Percentiles rank a stretch among this genome's conserved stretches.
Conservation (phyloP, 2,113 vertebrate genomes). For the Siniperca chuatsi region DNA sequence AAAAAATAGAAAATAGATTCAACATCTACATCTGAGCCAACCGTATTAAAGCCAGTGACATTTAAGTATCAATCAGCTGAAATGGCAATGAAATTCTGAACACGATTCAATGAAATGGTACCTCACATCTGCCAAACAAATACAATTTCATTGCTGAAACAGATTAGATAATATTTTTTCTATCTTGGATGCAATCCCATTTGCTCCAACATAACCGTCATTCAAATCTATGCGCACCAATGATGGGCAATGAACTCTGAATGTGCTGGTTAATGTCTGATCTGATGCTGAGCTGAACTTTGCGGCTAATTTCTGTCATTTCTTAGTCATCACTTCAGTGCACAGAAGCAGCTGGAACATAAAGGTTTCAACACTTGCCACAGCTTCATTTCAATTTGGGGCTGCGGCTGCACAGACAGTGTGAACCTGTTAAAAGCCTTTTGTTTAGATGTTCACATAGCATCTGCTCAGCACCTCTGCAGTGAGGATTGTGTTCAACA, state of each 20-base stretch:
- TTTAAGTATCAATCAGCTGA: constrained; percentile 60
- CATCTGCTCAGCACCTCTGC: constrained; percentile 71
- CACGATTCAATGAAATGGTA: constrained; percentile 29
- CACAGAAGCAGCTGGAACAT: constrained; percentile 37
- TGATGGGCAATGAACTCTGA: constrained; percentile 51
- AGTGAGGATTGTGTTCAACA: constrained; percentile 48
- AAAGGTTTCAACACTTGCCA: constrained; percentile 59
- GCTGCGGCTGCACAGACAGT: constrained; percentile 37
- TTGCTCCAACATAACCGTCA: constrained; percentile 21
- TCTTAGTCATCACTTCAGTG: constrained; percentile 36
- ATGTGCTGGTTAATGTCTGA: constrained; percentile 39
- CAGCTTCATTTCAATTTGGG: constrained; percentile 45
- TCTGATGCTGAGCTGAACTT: constrained; percentile 36
- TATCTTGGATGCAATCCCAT: constrained; percentile 41
- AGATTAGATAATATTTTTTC: constrained; percentile 50
- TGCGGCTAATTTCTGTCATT: constrained; percentile 39
- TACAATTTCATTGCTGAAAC: constrained; percentile 41
- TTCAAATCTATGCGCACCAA: constrained; percentile 8
- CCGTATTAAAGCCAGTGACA: constrained; percentile 57
- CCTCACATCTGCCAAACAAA: constrained; percentile 62
- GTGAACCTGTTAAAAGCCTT: constrained; percentile 62
- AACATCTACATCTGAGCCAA: constrained; percentile 44
- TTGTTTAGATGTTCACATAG: constrained; percentile 55
- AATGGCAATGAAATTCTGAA: constrained; percentile 51
- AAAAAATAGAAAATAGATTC: constrained; percentile 37